Evolutionary conservation across 2,888 invertebrate genomes (phyloP), one percentile per base, ranked within the genome.

Genomic region (Hemaris fuciformis): DNA sequence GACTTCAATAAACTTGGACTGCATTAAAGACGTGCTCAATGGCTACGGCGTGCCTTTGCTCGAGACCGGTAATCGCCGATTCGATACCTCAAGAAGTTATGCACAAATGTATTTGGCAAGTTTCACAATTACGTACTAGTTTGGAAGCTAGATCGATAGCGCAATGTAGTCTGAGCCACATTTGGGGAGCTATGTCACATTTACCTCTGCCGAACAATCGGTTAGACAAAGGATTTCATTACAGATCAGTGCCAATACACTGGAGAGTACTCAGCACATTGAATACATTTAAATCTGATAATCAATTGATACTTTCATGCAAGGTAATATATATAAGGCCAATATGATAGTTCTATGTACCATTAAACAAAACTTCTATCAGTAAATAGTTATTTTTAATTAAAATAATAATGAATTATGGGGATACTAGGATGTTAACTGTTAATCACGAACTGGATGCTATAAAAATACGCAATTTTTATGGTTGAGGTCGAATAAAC

Each of bases 71-170:
- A 27, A 25, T 27, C 25, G 15, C 2, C 25, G 25, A 27, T n/a
- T 48, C 48, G 25, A 48, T 46, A 46, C 13, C 23, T 46, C 23
- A 13, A 46, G 48, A 27, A 48, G 48, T 48, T 48, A 48, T 48
- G 48, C 48, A 48, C 48, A 25, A 48, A 48, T 25, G 48, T 48
- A 48, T 25, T 48, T 25, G 48, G 45, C 45, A 48, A 48, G 25
- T 48, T 15, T 15, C 25, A 48, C 48, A 48, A 48, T 45, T 45
- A 22, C 45, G 38, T 38, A 38, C 22, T 22, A 45, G 48, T 48
- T 48, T 7, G 15, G n/a, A 15, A 6, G 22, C 48, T 6, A 48
- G 15, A 25, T 25, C 25, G 15, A 27, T 48, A 48, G n/a, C 15
- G 48, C 15, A 48, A 8, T 15, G 8, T 8, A 18, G 18, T 20